phyloP scores from a whole-genome alignment of 2,113 vertebrate genomes.

The Scomber japonicus region DNA sequence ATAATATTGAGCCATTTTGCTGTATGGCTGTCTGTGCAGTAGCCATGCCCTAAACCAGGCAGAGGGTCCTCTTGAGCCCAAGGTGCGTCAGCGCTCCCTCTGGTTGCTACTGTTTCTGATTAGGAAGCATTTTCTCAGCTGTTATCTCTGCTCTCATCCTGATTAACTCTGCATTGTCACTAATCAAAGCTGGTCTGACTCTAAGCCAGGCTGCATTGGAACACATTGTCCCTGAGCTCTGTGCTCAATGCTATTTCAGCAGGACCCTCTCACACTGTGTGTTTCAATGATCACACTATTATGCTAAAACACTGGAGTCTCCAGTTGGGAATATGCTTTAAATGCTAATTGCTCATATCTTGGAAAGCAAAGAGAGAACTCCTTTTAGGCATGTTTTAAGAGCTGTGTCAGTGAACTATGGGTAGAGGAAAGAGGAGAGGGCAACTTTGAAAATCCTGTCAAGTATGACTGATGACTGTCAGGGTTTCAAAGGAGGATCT shows the following conservation, averaged over 20 bases:
- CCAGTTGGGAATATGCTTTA: slow-evolving; percentile 37
- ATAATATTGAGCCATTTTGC: neutral
- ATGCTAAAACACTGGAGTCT: slow-evolving; percentile 31
- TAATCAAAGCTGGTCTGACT: slow-evolving; percentile 54
- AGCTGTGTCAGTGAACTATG: slow-evolving; percentile 3
- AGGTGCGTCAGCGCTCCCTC: slow-evolving; percentile 17
- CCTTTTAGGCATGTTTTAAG: slow-evolving; percentile 13
- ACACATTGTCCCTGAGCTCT: slow-evolving; percentile 47
- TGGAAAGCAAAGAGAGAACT: slow-evolving; percentile 43
- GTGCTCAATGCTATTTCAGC: slow-evolving; percentile 23
- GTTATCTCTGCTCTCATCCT: slow-evolving; percentile 49
- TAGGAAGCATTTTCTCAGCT: slow-evolving; percentile 37
- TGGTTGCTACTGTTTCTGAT: slow-evolving; percentile 39
- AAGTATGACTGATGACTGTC: slow-evolving; percentile 48
- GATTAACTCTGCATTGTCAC: slow-evolving; percentile 62
- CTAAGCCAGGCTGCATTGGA: slow-evolving; percentile 29
- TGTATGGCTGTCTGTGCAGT: neutral
- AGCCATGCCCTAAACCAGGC: neutral
- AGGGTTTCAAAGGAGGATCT: slow-evolving; percentile 25
- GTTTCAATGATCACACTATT: slow-evolving; percentile 44
- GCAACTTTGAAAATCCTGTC: slow-evolving; percentile 28
- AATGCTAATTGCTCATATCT: slow-evolving; percentile 52
- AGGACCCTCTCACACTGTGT: neutral
- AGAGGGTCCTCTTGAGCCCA: neutral
- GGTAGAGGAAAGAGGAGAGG: slow-evolving; percentile 11